Evolutionary conservation across 2,888 invertebrate species (phyloP), one percentile per base, ranked within the genome.

Genomic region (Linnaemya vulpina): DNA sequence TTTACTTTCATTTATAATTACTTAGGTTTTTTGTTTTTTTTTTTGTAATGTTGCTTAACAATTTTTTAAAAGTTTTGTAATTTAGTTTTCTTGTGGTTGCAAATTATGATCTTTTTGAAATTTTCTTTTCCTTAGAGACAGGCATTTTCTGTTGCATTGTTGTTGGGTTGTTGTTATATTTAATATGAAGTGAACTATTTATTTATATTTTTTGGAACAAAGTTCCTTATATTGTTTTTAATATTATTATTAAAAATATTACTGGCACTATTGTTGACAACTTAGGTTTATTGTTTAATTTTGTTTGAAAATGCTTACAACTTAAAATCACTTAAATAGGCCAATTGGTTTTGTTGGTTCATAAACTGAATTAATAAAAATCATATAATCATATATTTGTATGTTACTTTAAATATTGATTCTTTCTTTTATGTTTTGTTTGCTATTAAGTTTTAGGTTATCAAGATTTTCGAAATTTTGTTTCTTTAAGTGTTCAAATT

Each of bases 201-300:
- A 70, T 73, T 46, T 58, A 46, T 74, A 46, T 55, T 38, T 38
- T 43, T 76, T 74, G 22, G 51, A 81, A 58, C 17, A 55, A 1
- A 75, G 17, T 51, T 51, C 20, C 17, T 51, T 70, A n/a, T 65
- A 71, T 67, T 63, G 67, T 67, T 70, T 68, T 25, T 62, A 67
- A 25, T 60, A 9, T 85, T 88, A 86, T 87, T 89, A 88, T 88
- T 84, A 89, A 89, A 90, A 92, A 92, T 91, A 91, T 92, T 91
- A 90, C 91, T 92, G 92, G 92, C 92, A 92, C 92, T 92, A 92
- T 92, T 92, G 91, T 91, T 91, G 88, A 91, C 91, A 92, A 91
- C 89, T 91, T 87, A 85, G 77, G 87, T 88, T 88, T 83, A 79
- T 82, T 88, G 62, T 73, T 78, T 79, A 82, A 75, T 76, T 86